A percentile compares a stretch with the other conserved stretches of the same genome.
Conservation (phyloP, 2,113 vertebrate species). For the Aphelocoma coerulescens region DNA sequence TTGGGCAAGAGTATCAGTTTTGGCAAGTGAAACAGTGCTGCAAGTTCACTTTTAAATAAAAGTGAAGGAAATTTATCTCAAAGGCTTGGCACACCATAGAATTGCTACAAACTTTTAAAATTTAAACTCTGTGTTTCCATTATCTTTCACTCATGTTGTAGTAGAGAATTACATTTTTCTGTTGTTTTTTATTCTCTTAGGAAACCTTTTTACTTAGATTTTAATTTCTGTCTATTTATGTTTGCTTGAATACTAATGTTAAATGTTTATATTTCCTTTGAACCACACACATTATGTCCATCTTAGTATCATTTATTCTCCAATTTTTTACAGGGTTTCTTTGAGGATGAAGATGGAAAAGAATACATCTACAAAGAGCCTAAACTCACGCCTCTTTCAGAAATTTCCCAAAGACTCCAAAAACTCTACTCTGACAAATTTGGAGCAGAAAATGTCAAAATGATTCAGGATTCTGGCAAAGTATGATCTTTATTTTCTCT, state of each 20-base stretch:
- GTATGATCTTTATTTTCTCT: conserved; percentile 65
- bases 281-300: not conserved
- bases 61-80: conserved; percentile 18
- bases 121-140: conserved; percentile 47
- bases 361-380: conserved; percentile 99
- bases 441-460: conserved; percentile 96
- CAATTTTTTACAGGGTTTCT: conserved; percentile 83
- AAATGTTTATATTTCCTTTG: conserved; percentile 36
- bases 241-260: conserved; percentile 47
- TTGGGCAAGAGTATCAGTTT: not conserved
- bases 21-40: conserved; percentile 76
- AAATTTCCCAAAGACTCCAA: conserved; percentile 95
- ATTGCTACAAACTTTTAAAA: conserved; percentile 13
- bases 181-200: not conserved
- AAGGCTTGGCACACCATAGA: conserved; percentile 29
- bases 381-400: conserved; percentile 93
- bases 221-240: conserved; percentile 7
- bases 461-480: conserved; percentile 97
- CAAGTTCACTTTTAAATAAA: conserved; percentile 41
- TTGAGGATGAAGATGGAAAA: conserved; percentile 97
- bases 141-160: conserved; percentile 11
- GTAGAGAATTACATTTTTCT: not conserved
- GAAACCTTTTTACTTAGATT: conserved; percentile 11
- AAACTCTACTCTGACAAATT: conserved; percentile 99
- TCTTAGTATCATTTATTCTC: not conserved